Percentiles rank a stretch among this genome's conserved stretches.
These are phyloP conservation scores for Endomychus coccineus DNA, from an alignment of 2,888 invertebrate species.

Conservation along the genomic window DNA sequence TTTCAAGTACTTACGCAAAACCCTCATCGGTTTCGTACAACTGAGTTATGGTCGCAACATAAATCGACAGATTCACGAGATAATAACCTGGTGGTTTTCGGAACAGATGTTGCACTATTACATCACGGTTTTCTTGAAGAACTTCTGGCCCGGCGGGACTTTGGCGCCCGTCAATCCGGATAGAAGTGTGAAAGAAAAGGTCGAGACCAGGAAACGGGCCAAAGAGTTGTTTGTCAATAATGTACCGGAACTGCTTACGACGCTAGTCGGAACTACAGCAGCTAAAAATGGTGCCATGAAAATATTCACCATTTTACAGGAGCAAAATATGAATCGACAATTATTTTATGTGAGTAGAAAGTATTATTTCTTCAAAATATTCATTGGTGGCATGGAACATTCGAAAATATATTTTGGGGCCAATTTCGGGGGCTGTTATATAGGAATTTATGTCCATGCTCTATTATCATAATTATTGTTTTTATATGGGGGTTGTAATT, in stretches of 20 bases:
- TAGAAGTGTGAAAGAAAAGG: conserved; percentile 56
- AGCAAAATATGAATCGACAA: conserved; percentile 80
- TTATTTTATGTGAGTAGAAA: conserved; percentile 73
- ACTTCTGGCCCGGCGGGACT: conserved; percentile 86
- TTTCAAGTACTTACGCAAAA: conserved; percentile 79
- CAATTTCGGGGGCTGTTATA: not conserved
- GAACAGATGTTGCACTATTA: conserved; percentile 89
- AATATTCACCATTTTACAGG: conserved; percentile 79
- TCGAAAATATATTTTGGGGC: not conserved
- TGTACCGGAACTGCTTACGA: conserved; percentile 71
- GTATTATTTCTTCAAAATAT: conserved; percentile 1
- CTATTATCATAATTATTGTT: not conserved
- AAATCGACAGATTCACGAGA: conserved; percentile 83
- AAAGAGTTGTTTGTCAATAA: conserved; percentile 61
- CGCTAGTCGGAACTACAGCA: conserved; percentile 78
- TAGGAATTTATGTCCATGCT: not conserved
- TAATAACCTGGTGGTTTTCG: conserved; percentile 78
- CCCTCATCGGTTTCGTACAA: conserved; percentile 85
- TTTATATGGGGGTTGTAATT: conserved; percentile 7
- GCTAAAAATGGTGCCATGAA: conserved; percentile 78
- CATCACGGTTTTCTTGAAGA: conserved; percentile 71
- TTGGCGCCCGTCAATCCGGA: conserved; percentile 50
- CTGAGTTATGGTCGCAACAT: conserved; percentile 83
- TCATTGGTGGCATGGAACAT: not conserved
- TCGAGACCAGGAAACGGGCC: conserved; percentile 63